These are phyloP conservation scores for Seira musarum DNA, from an alignment of 2,888 invertebrate genomes.

Conservation along the genomic window DNA sequence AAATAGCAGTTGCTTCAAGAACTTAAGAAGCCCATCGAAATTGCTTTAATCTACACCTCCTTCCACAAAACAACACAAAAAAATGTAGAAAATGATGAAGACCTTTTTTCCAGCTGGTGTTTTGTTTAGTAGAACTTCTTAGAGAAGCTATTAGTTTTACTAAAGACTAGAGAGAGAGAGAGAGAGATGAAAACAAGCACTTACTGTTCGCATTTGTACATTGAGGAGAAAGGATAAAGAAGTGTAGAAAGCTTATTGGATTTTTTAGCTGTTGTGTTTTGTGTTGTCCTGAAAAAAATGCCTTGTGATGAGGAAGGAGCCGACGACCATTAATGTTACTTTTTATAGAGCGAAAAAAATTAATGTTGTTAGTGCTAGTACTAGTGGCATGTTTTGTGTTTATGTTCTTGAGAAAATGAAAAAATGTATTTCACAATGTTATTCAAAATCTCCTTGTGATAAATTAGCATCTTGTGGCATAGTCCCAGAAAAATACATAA, in stretches of 20 bases:
- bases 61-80: constrained; percentile 17
- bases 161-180: background rate
- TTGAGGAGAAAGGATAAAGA: background rate
- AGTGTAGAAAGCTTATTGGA: constrained; percentile 3
- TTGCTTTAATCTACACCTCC: constrained; percentile 39
- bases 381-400: background rate
- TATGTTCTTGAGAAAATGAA: constrained; percentile 3
- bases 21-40: constrained; percentile 18
- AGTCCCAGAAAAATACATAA: constrained; percentile 2
- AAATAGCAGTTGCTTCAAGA: constrained; percentile 9
- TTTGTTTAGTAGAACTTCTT: constrained; percentile 13
- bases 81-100: constrained; percentile 16
- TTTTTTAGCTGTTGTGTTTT: background rate
- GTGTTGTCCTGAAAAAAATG: background rate
- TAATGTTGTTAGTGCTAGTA: background rate
- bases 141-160: background rate
- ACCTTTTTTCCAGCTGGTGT: constrained; percentile 23
- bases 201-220: background rate
- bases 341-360: constrained; percentile 5
- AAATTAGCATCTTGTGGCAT: constrained; percentile 3
- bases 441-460: constrained; percentile 10
- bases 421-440: constrained; percentile 10
- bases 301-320: background rate
- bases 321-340: background rate
- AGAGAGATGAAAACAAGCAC: constrained; percentile 7